Base-by-base conservation (phyloP, 2,888 invertebrate genomes). In the Hirtodrosophila confusa region DNA sequence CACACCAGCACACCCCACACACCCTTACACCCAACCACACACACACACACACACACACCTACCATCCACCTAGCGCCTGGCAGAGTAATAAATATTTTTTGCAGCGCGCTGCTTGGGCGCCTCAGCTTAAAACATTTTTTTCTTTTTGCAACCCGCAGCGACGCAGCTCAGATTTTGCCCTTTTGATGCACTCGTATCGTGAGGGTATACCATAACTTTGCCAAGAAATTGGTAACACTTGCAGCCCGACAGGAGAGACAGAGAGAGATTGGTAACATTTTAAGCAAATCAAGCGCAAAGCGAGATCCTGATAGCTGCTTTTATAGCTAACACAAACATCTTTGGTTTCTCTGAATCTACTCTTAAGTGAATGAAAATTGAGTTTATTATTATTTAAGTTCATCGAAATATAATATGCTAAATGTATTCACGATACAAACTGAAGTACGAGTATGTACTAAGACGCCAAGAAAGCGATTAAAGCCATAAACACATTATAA, bases 41-140 rank as follows among this genome's bases (percentile, higher is more conserved):
- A 31, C 1, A 27, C 5, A 12, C 24, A 29, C 58, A 49, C 27
- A 44, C 29, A 24, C 9, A 54, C 9, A 10, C 23, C 7, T 9
- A 31, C 31, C 35, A 63, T 33, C 12, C 47, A 62, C 24, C 56
- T 44, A 56, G 40, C 47, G 44, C 54, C 53, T 58, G 47, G 62
- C 58, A 82, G 64, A 82, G 87, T 82, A 82, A 82, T 82, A 82
- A 86, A 87, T 87, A 85, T 78, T 78, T 82, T 78, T 82, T 80
- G 62, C 80, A 77, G 24, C 49, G 54, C 58, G 53, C 55, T 45
- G 62, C 80, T 68, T 62, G 64, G 49, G 63, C 57, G 73, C 75
- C 57, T 74, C 58, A 54, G 70, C 57, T 69, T 66, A 53, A 56
- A 65, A 78, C 47, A 57, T 56, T 71, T 58, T 66, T 17, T 17